Conservation (phyloP, 2,888 invertebrate species). For the Lepidocyrtoides sp. region DNA sequence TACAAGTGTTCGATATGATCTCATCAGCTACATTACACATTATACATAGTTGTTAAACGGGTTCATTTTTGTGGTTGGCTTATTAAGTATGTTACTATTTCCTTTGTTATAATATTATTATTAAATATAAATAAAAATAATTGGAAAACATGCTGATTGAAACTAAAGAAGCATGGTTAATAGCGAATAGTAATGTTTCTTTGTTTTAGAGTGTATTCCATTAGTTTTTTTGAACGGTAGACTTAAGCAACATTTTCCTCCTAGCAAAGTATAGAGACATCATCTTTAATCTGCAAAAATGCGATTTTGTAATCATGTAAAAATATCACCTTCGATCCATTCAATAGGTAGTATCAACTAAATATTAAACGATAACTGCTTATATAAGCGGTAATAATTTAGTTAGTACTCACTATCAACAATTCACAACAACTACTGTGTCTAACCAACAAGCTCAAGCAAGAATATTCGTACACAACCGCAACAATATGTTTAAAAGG, state of each 20-base stretch:
- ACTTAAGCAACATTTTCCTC: not conserved
- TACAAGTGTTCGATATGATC: slow-evolving; percentile 65
- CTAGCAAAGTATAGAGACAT: not conserved
- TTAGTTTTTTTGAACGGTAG: not conserved
- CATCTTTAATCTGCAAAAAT: not conserved
- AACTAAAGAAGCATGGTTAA: no score
- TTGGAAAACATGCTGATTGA: no score
- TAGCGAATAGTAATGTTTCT: not conserved
- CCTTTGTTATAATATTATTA: no score
- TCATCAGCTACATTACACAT: slow-evolving; percentile 37
- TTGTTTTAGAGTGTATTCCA: not conserved
- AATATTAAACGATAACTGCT: not conserved
- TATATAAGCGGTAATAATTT: not conserved
- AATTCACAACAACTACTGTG: not conserved
- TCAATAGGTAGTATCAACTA: not conserved
- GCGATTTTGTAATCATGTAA: not conserved
- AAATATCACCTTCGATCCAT: not conserved
- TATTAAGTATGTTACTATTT: not conserved
- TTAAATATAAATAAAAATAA: no score
- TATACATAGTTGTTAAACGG: slow-evolving; percentile 25
- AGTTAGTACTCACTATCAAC: not conserved
- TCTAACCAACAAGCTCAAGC: slow-evolving; percentile 57
- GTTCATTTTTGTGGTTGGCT: slow-evolving; percentile 1
- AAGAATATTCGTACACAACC: slow-evolving; percentile 51
- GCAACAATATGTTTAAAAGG: slow-evolving; percentile 44